Evolutionary conservation across 2,113 vertebrate species (phyloP).

Genomic region (Phrynosoma blainvillii): DNA sequence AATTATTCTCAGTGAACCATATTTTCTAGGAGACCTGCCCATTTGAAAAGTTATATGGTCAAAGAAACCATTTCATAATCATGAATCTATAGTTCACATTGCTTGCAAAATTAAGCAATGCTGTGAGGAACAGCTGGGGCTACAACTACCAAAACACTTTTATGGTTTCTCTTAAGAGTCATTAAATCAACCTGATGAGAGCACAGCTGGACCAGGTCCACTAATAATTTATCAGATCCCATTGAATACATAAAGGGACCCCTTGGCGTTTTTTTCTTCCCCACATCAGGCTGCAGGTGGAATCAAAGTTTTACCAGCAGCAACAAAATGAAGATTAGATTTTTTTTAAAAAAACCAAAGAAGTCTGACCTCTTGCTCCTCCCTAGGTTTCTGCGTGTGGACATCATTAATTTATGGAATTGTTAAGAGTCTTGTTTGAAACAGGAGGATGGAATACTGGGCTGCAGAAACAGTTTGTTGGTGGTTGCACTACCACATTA

Average conservation of each 20-base stretch:
- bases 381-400: constrained; percentile 53
- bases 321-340: neutral
- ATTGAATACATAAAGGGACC: constrained; percentile 76
- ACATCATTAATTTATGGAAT: constrained; percentile 50
- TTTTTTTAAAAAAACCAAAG: neutral
- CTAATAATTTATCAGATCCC: constrained; percentile 81
- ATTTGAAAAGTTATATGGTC: constrained; percentile 69
- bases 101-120: constrained; percentile 77
- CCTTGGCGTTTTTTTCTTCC: constrained; percentile 32
- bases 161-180: constrained; percentile 82
- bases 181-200: constrained; percentile 86
- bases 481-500: constrained; percentile 46
- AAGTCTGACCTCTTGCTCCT: constrained; percentile 43
- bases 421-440: constrained; percentile 51
- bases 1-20: constrained; percentile 64
- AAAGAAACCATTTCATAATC: constrained; percentile 76
- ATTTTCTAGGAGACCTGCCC: constrained; percentile 54
- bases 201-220: constrained; percentile 82
- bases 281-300: constrained; percentile 73
- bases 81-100: constrained; percentile 80
- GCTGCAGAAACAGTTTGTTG: constrained; percentile 30
- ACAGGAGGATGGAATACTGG: constrained; percentile 46
- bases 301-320: constrained; percentile 60
- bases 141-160: constrained; percentile 80
- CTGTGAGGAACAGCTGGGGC: constrained; percentile 79